Conservation (phyloP, 2,797 vertebrate genomes). For the Thripadectes ignobilis region DNA sequence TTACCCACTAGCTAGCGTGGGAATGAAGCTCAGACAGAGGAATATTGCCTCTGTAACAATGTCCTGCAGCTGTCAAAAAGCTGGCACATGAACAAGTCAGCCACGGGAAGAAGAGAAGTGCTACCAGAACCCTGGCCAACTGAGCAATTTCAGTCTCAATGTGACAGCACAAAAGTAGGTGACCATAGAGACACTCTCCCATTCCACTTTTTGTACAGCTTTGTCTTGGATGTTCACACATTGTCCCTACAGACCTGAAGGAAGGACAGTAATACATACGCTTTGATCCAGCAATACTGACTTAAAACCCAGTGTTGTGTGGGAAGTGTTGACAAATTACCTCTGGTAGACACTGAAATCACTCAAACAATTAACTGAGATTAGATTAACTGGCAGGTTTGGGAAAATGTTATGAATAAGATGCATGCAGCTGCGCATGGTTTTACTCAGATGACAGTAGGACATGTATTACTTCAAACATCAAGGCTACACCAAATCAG, state of each 20-base stretch:
- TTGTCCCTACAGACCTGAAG: background rate
- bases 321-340: constrained; percentile 37
- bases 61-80: constrained; percentile 46
- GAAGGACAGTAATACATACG: fast-evolving
- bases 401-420: background rate
- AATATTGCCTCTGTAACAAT: constrained; percentile 19
- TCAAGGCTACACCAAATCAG: background rate
- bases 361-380: constrained; percentile 35
- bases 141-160: background rate
- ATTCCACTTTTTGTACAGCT: background rate
- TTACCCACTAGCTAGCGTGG: constrained; percentile 10
- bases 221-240: background rate
- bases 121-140: background rate
- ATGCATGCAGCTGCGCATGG: background rate
- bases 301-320: background rate
- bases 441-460: constrained; percentile 42
- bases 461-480: constrained; percentile 1
- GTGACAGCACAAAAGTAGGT: background rate
- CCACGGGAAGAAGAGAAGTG: background rate
- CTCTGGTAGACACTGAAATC: constrained; percentile 17
- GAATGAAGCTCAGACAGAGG: constrained; percentile 28
- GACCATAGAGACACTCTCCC: background rate
- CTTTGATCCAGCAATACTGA: background rate
- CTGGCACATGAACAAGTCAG: constrained; percentile 18
- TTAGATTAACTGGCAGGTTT: constrained; percentile 44